Percentiles rank a stretch among this genome's conserved stretches.
These are phyloP conservation scores for Turnix velox DNA, from an alignment of 2,113 vertebrate genomes.

Conservation along the genomic window DNA sequence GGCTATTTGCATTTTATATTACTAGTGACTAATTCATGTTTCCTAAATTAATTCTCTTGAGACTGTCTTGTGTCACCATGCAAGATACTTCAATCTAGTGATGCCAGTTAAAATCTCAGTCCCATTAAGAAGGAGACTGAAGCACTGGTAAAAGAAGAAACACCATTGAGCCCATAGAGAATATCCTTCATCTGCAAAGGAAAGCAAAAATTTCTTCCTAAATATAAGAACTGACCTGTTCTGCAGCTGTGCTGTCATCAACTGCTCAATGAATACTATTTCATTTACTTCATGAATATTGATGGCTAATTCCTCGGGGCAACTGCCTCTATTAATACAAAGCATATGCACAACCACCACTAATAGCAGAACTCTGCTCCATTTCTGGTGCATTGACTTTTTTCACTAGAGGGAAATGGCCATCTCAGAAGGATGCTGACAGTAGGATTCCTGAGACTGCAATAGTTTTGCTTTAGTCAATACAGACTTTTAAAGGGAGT, in stretches of 20 bases:
- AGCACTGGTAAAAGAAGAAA: neutral
- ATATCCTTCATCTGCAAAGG: neutral
- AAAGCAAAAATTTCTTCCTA: neutral
- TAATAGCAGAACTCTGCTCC: neutral
- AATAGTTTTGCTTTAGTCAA: neutral
- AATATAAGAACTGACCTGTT: conserved; percentile 2
- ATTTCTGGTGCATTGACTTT: conserved; percentile 14
- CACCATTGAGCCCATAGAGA: neutral
- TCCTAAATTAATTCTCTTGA: neutral
- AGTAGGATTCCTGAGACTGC: neutral
- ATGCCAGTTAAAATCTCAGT: neutral
- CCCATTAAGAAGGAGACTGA: neutral
- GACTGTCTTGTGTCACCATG: neutral
- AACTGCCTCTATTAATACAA: conserved; percentile 35
- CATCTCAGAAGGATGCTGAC: neutral
- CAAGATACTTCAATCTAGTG: neutral
- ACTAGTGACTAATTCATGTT: neutral
- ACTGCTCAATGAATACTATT: neutral
- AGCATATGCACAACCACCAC: neutral
- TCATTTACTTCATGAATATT: conserved; percentile 52
- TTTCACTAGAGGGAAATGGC: neutral
- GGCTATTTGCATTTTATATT: neutral
- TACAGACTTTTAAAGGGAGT: neutral
- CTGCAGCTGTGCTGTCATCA: neutral
- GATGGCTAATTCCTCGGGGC: conserved; percentile 20